These are phyloP conservation scores for Theocolax elegans DNA, from an alignment of 1,140 invertebrate species.

Conservation along the genomic window DNA sequence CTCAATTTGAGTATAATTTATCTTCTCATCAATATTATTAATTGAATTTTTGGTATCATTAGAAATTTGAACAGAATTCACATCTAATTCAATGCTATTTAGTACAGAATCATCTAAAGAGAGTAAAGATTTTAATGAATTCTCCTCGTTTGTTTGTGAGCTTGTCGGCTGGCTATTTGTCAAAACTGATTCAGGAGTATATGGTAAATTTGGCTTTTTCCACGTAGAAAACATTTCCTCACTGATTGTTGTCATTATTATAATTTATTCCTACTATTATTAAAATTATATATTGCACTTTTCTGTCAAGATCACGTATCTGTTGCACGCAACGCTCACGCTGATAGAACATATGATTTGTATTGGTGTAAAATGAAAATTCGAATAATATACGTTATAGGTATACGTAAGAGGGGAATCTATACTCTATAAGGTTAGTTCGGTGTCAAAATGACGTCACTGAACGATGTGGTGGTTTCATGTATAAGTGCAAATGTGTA, in stretches of 20 bases:
- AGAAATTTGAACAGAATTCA: neutral
- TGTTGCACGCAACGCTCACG: too few species aligned
- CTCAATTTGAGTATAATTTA: neutral
- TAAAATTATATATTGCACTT: neutral
- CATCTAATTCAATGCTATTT: slow-evolving; percentile 38
- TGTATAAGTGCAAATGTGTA: too few species aligned
- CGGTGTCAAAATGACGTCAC: too few species aligned
- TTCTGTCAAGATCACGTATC: slow-evolving; percentile 3
- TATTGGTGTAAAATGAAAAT: too few species aligned
- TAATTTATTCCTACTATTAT: neutral
- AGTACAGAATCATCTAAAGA: slow-evolving; percentile 45
- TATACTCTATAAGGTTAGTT: too few species aligned
- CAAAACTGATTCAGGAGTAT: neutral
- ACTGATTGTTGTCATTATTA: slow-evolving; percentile 4
- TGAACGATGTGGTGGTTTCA: too few species aligned
- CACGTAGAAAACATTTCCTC: neutral
- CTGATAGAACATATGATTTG: too few species aligned
- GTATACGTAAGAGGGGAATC: too few species aligned
- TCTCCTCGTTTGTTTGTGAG: neutral
- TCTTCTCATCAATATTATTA: neutral
- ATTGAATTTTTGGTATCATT: too few species aligned
- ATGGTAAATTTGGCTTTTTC: neutral
- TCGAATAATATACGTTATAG: too few species aligned
- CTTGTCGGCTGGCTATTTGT: neutral
- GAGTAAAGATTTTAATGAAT: slow-evolving; percentile 36